Evolutionary conservation across 2,113 vertebrate species (phyloP), one percentile per base, ranked within the genome.

Genomic region (Chrysochloris asiatica): DNA sequence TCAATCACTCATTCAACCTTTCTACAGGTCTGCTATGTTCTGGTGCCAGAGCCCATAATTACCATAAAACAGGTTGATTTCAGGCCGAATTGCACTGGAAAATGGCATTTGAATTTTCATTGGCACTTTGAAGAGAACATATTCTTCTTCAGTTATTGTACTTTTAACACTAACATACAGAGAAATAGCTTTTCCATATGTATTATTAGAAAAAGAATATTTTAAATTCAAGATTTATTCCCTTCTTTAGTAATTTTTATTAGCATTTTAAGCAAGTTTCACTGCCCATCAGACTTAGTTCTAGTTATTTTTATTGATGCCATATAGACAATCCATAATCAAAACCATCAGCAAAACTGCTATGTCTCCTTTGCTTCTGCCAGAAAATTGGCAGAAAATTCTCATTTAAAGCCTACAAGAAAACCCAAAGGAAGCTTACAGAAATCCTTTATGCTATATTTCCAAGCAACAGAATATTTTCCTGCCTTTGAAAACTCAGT

Each of bases 61-160:
- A 75, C 83, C 81, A 95, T 95, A 89, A 96, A 97, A 92, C 90
- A 95, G 83, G 72, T 95, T 97, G 90, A 96, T 96, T 95, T 96
- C 93, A 95, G 92, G 92, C 90, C 38, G 93, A 77, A 95, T 61
- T 96, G 82, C 82, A 67, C 80, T 92, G 86, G 79, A 97, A 97
- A 97, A 96, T 48, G 94, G 94, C 88, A 43, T 94, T 96, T 76
- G 8, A 63, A 83, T 97, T 97, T 97, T 96, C 91, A 93, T 80
- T 95, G 91, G 93, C 90, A 93, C 83, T 89, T 67, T 56, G 91
- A 95, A 97, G 78, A 92, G 84, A 95, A 95, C 54, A 76, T 94
- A 93, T 45, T 94, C 95, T 84, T 77, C 90, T 69, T 83, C 52
- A 36, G 54, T 94, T 85, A 92, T 69, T 79, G 88, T 87, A 86